phyloP scores from a whole-genome alignment of 1,140 invertebrate species.

The Heliconius melpomene region DNA sequence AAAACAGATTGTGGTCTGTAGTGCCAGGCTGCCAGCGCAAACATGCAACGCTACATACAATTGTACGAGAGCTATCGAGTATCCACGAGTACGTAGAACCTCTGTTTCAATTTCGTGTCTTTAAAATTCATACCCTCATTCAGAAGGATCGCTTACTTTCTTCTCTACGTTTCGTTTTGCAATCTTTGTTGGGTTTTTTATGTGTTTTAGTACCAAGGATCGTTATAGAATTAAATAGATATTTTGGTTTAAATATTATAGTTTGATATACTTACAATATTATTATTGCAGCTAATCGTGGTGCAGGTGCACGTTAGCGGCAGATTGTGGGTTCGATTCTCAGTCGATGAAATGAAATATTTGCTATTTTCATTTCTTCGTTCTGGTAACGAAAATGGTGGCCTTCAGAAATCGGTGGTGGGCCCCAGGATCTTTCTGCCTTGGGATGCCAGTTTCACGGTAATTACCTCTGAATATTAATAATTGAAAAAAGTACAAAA shows the following conservation, averaged over 20 bases:
- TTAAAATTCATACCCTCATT: slow-evolving; percentile 57
- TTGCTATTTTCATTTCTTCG: too few relatives aligned
- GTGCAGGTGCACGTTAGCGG: too few relatives aligned
- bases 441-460: too few relatives aligned
- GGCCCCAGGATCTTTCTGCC: too few relatives aligned
- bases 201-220: not conserved
- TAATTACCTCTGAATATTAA: too few relatives aligned
- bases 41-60: slow-evolving; percentile 4
- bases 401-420: too few relatives aligned
- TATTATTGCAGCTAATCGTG: not conserved
- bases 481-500: not conserved
- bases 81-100: not conserved
- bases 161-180: slow-evolving; percentile 24
- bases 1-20: slow-evolving; percentile 5
- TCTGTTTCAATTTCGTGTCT: slow-evolving; percentile 38
- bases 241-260: not conserved
- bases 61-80: not conserved
- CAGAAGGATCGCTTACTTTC: slow-evolving; percentile 36
- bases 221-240: not conserved
- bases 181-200: slow-evolving; percentile 28
- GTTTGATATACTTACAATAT: not conserved
- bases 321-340: too few relatives aligned
- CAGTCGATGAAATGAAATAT: too few relatives aligned
- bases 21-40: not conserved
- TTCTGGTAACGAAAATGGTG: too few relatives aligned